Percentiles rank a stretch among this genome's conserved stretches.
Evolutionary conservation across 2,888 invertebrate species (phyloP).

Genomic region (Euproctis similis): DNA sequence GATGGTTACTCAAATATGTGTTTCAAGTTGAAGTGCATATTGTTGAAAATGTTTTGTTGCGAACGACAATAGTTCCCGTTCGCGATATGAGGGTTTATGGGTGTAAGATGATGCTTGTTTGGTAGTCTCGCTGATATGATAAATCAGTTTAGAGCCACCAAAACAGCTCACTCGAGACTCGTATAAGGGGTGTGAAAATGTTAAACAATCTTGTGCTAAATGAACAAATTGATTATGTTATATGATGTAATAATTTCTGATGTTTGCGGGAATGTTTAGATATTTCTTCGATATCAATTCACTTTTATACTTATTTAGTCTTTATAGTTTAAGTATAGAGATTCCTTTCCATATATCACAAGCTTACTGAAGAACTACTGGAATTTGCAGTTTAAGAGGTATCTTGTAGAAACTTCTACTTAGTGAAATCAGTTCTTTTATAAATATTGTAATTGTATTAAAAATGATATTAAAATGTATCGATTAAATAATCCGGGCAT

Average conservation of each 20-base stretch:
- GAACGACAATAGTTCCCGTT: slow-evolving; percentile 37
- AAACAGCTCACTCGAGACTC: slow-evolving; percentile 64
- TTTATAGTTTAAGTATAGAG: too few species aligned
- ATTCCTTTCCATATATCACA: too few species aligned
- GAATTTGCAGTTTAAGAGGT: too few species aligned
- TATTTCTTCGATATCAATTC: too few species aligned
- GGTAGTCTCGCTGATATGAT: slow-evolving; percentile 67
- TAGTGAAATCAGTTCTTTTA: too few species aligned
- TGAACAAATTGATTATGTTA: slow-evolving; percentile 59
- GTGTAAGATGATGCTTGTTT: slow-evolving; percentile 75
- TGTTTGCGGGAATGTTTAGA: too few species aligned
- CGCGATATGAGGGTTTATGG: slow-evolving; percentile 67
- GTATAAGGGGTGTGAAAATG: slow-evolving; percentile 51
- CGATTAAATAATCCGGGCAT: too few species aligned
- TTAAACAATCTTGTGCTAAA: slow-evolving; percentile 59
- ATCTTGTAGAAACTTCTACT: too few species aligned
- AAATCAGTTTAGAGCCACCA: slow-evolving; percentile 67
- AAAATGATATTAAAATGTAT: too few species aligned
- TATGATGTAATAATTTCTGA: slow-evolving; percentile 22
- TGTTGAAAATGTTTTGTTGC: slow-evolving; percentile 58
- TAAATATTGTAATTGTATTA: too few species aligned
- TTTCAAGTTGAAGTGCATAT: slow-evolving; percentile 56
- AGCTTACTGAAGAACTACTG: too few species aligned
- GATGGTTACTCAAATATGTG: slow-evolving; percentile 61
- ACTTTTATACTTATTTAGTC: too few species aligned